phyloP scores from a whole-genome alignment of 2,888 invertebrate species.

The Chymomyza caudatula region DNA sequence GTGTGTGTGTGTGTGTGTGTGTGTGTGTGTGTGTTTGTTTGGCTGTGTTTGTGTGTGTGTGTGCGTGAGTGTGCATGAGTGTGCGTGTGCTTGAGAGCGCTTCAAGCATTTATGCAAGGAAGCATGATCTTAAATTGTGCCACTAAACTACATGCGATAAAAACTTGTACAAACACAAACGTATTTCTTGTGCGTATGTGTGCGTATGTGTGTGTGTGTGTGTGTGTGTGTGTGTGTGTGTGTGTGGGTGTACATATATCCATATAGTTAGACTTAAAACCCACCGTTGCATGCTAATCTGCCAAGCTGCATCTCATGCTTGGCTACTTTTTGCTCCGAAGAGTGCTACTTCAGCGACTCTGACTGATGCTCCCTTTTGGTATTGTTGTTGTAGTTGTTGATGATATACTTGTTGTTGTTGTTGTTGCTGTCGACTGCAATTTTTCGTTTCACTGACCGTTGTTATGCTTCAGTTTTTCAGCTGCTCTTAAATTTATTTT shows the following conservation, averaged over 20 bases:
- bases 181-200: background rate
- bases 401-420: constrained; percentile 9
- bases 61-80: background rate
- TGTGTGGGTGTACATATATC: background rate
- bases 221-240: background rate
- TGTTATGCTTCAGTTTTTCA: constrained; percentile 2
- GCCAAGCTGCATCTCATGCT: background rate
- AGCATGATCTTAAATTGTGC: background rate
- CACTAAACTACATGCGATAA: background rate
- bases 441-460: constrained; percentile 40
- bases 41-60: background rate
- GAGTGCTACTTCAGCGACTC: background rate
- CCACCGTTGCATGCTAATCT: constrained; percentile 17
- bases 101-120: background rate
- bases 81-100: background rate
- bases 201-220: background rate
- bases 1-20: background rate
- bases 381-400: background rate
- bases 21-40: background rate
- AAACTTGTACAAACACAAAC: background rate
- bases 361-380: background rate
- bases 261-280: constrained; percentile 12
- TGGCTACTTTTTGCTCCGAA: background rate
- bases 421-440: constrained; percentile 40
- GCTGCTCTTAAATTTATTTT: background rate